phyloP scores from a whole-genome alignment of 2,797 vertebrate species.

The Rhabdophis nuchalis region DNA sequence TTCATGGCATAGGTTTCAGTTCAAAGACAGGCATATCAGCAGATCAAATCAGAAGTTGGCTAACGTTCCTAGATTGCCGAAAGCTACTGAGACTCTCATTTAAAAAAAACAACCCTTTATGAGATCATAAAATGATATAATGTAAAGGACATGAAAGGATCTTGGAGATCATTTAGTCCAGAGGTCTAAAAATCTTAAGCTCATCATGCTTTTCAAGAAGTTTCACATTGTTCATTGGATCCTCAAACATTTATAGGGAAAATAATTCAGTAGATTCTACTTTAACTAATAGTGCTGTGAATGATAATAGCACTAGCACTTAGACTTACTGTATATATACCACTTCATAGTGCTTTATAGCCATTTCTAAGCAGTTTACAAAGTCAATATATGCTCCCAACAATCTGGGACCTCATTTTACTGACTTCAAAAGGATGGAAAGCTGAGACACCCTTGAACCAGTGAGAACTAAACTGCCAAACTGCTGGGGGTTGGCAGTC shows the following conservation, averaged over 20 bases:
- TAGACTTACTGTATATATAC: neutral
- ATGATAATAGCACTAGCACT: neutral
- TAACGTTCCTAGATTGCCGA: neutral
- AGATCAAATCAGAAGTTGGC: neutral
- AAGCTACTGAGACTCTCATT: neutral
- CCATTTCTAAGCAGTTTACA: neutral
- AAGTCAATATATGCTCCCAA: neutral
- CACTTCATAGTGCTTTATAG: neutral
- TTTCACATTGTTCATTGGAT: neutral
- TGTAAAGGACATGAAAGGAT: neutral
- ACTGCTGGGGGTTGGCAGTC: neutral
- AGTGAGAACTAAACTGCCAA: neutral
- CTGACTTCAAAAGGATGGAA: neutral
- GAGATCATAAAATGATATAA: neutral
- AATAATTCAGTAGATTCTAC: neutral
- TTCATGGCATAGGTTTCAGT: neutral
- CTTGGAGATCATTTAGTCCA: neutral
- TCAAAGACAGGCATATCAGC: neutral
- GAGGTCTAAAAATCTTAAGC: neutral
- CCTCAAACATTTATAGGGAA: neutral
- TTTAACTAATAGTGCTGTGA: neutral
- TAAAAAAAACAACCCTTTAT: neutral
- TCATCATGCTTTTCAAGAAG: neutral
- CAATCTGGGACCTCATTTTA: neutral
- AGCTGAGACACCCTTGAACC: neutral